Conservation (phyloP, 2,888 invertebrate species). For the Deilephila elpenor region DNA sequence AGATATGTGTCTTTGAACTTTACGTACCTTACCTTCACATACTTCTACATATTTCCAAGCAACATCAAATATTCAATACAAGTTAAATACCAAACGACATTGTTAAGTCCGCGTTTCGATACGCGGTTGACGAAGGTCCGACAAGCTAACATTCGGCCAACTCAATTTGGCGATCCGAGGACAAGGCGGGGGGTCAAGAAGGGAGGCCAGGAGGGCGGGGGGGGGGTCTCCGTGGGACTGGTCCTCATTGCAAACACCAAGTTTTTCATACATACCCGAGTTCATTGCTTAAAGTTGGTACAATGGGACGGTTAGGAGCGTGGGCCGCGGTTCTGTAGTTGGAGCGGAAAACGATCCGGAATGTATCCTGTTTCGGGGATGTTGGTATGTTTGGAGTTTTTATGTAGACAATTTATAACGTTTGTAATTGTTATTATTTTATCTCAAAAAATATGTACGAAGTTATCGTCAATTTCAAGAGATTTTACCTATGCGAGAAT, state of each 20-base stretch:
- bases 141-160: slow-evolving; percentile 23
- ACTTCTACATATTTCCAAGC: background rate
- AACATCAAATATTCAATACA: slow-evolving; percentile 2
- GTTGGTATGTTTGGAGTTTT: slow-evolving; percentile 9
- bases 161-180: slow-evolving; percentile 13
- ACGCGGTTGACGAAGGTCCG: slow-evolving; percentile 20
- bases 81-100: slow-evolving; percentile 10
- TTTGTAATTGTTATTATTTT: background rate
- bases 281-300: slow-evolving; percentile 16
- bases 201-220: background rate
- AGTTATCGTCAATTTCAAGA: too few species aligned
- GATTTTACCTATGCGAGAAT: too few species aligned
- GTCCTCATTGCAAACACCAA: slow-evolving; percentile 24
- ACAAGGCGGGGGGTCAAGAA: background rate
- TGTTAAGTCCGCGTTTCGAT: background rate
- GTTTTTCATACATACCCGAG: slow-evolving; percentile 22
- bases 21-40: background rate
- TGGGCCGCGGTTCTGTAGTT: slow-evolving; percentile 4
- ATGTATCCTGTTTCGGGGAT: slow-evolving; percentile 10
- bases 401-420: slow-evolving; percentile 2
- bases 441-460: too few species aligned
- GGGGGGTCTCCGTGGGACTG: background rate
- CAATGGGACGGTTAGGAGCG: background rate
- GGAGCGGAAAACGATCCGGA: slow-evolving; percentile 8
- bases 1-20: too few species aligned